phyloP scores from a whole-genome alignment of 1,140 invertebrate genomes.

The Zaprionus lachaisei region DNA sequence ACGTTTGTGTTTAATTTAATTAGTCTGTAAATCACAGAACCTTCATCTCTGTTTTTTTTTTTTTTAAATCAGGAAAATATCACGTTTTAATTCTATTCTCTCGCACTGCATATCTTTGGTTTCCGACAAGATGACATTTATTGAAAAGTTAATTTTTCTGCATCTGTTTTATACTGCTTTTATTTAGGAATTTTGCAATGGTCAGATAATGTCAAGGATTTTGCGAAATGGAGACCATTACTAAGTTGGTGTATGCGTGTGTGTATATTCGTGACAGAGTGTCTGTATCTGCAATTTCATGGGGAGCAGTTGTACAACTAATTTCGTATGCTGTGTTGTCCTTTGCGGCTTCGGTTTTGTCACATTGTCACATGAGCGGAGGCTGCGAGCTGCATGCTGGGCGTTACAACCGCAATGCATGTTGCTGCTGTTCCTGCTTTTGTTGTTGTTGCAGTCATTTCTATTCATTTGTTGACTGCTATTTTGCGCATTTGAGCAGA shows the following conservation, averaged over 20 bases:
- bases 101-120: background rate
- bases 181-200: background rate
- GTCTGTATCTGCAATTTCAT: slow-evolving; percentile 24
- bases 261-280: background rate
- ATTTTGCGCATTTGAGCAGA: slow-evolving; percentile 75
- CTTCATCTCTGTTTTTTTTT: background rate
- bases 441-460: slow-evolving; percentile 64
- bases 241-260: slow-evolving; percentile 24
- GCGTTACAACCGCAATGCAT: slow-evolving; percentile 35
- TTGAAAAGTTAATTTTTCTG: background rate
- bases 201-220: slow-evolving; percentile 16
- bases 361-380: slow-evolving; percentile 60
- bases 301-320: slow-evolving; percentile 49
- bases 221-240: slow-evolving; percentile 4
- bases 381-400: background rate
- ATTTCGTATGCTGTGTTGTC: slow-evolving; percentile 75
- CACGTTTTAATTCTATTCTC: background rate
- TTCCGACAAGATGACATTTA: background rate
- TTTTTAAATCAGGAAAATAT: background rate
- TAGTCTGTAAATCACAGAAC: background rate
- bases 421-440: slow-evolving; percentile 33
- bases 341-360: slow-evolving; percentile 76
- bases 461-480: slow-evolving; percentile 67
- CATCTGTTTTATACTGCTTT: background rate
- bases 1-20: background rate